Evolutionary conservation across 2,113 vertebrate genomes (phyloP).

Genomic region (Daboia siamensis): DNA sequence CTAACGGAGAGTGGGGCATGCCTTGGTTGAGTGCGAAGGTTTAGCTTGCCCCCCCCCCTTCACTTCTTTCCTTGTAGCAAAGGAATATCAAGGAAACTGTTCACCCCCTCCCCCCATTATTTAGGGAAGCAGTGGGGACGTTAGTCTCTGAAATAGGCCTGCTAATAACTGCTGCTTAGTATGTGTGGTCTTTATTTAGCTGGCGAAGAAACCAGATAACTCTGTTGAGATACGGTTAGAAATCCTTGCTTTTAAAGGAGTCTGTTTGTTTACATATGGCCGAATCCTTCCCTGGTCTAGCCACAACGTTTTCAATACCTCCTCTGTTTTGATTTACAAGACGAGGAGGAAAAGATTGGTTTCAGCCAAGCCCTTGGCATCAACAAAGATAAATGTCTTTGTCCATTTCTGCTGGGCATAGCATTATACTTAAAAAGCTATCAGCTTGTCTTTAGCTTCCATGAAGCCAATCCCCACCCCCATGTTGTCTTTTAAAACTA

Average conservation of each 20-base stretch:
- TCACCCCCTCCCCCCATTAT: not conserved
- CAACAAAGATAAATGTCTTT: not conserved
- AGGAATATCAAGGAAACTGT: not conserved
- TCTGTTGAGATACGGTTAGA: not conserved
- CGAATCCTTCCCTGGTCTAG: not conserved
- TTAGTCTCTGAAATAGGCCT: not conserved
- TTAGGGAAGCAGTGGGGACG: not conserved
- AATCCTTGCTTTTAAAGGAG: not conserved
- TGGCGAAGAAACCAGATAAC: not conserved
- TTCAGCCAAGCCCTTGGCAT: not conserved
- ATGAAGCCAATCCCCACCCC: not conserved
- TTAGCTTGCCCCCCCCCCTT: not conserved
- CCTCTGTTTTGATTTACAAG: slow-evolving; percentile 15
- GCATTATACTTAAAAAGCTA: not conserved
- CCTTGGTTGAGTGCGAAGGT: not conserved
- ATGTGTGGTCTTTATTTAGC: not conserved
- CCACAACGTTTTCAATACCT: not conserved
- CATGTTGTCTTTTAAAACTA: not conserved
- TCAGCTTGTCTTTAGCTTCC: too few relatives aligned
- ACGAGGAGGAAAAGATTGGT: not conserved
- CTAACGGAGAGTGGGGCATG: not conserved
- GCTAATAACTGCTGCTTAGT: not conserved
- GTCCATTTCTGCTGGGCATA: not conserved
- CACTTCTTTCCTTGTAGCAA: not conserved
- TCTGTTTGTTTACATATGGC: not conserved